Conservation (phyloP, 2,113 vertebrate species). For the Tragelaphus scriptus region DNA sequence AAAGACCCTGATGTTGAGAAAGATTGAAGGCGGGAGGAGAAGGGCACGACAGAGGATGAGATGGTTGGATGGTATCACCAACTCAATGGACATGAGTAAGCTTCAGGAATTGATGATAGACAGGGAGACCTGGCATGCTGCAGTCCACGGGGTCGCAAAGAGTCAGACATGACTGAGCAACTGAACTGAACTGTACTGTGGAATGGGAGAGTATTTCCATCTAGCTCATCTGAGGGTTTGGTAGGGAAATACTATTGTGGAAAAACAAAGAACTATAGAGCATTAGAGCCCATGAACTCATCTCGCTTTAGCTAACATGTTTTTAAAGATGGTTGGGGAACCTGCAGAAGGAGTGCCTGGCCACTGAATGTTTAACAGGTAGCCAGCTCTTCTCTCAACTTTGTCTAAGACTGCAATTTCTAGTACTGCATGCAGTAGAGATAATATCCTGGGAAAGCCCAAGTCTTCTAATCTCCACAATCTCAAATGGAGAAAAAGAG, state of each 20-base stretch:
- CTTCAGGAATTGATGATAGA: too few relatives aligned
- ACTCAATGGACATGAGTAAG: too few relatives aligned
- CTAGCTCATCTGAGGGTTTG: background rate
- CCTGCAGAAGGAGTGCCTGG: background rate
- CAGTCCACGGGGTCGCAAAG: too few relatives aligned
- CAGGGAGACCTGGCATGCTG: too few relatives aligned
- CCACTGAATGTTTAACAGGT: background rate
- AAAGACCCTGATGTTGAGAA: too few relatives aligned
- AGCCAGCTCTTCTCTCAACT: background rate
- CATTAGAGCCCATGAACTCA: background rate
- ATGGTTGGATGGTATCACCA: too few relatives aligned
- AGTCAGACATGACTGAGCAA: too few relatives aligned
- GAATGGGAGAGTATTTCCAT: background rate
- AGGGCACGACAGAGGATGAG: too few relatives aligned
- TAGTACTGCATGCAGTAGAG: background rate
- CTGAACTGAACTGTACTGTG: background rate
- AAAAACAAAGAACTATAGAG: background rate
- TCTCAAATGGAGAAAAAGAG: background rate
- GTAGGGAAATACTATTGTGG: too few relatives aligned
- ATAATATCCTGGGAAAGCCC: background rate
- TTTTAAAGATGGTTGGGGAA: background rate
- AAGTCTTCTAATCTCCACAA: background rate
- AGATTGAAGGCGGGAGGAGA: too few relatives aligned
- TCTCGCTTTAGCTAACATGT: background rate
- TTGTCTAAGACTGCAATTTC: background rate